These are phyloP conservation scores for Cairina moschata DNA, from an alignment of 2,113 vertebrate genomes.

Conservation along the genomic window DNA sequence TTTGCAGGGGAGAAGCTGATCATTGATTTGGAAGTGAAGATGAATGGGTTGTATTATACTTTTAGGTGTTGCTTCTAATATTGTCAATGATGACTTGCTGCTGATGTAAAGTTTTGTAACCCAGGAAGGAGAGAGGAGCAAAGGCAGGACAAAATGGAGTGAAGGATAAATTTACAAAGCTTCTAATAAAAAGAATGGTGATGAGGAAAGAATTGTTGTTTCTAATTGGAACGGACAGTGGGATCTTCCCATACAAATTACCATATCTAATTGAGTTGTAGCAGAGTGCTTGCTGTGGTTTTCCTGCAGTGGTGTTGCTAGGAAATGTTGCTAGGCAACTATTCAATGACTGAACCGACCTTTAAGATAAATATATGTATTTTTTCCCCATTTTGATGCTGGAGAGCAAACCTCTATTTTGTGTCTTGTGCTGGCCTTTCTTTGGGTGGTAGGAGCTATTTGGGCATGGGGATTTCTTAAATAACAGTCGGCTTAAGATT, in stretches of 20 bases:
- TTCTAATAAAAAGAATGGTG: background rate
- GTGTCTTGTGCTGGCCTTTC: background rate
- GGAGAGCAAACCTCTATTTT: slow-evolving; percentile 42
- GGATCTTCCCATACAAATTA: slow-evolving; percentile 60
- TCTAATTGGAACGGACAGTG: slow-evolving; percentile 1
- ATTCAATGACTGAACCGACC: slow-evolving; percentile 59
- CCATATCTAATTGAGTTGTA: slow-evolving; percentile 70
- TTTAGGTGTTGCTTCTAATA: slow-evolving; percentile 1
- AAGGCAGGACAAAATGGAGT: background rate
- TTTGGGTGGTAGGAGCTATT: background rate
- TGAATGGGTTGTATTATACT: background rate
- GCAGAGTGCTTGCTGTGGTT: slow-evolving; percentile 13
- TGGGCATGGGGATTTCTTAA: background rate
- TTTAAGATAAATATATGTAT: slow-evolving; percentile 72
- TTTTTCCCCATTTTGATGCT: slow-evolving; percentile 47
- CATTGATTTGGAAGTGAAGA: background rate
- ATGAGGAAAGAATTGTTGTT: background rate
- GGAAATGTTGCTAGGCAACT: slow-evolving; percentile 73
- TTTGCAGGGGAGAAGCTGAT: background rate
- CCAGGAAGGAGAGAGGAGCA: background rate
- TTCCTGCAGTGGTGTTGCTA: slow-evolving; percentile 64
- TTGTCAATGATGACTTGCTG: accelerated
- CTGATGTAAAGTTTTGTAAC: background rate
- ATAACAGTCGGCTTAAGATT: background rate
- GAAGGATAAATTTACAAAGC: background rate